Evolutionary conservation across 2,888 invertebrate genomes (phyloP).

Genomic region (Lordiphosa andalusiaca): DNA sequence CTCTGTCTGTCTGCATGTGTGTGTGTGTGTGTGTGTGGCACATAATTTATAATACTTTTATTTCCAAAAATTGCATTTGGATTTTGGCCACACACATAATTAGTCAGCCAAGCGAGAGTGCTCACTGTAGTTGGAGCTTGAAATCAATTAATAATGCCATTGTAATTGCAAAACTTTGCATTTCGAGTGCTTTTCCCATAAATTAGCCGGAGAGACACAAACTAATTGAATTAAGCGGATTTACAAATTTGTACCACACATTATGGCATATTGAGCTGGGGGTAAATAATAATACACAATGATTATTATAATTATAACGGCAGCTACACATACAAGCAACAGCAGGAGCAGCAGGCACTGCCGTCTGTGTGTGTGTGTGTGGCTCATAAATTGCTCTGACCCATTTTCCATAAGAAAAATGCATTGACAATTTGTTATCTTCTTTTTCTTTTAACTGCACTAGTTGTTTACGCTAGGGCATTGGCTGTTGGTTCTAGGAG

Average conservation of each 20-base stretch:
- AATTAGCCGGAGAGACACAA: slow-evolving; percentile 50
- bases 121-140: slow-evolving; percentile 41
- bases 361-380: too few relatives aligned
- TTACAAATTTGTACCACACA: slow-evolving; percentile 44
- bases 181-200: slow-evolving; percentile 44
- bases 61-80: slow-evolving; percentile 46
- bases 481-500: too few relatives aligned
- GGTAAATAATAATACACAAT: too few relatives aligned
- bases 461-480: too few relatives aligned
- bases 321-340: too few relatives aligned
- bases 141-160: slow-evolving; percentile 51
- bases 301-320: too few relatives aligned
- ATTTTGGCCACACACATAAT: slow-evolving; percentile 27
- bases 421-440: too few relatives aligned
- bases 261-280: neutral
- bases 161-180: slow-evolving; percentile 26
- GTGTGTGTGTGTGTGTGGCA: slow-evolving; percentile 6
- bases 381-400: too few relatives aligned
- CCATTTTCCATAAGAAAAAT: too few relatives aligned
- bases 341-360: too few relatives aligned
- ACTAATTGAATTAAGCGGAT: slow-evolving; percentile 58
- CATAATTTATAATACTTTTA: slow-evolving; percentile 54
- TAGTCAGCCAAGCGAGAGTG: slow-evolving; percentile 41
- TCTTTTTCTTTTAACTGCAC: too few relatives aligned
- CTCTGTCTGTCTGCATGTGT: slow-evolving; percentile 1